Conservation (phyloP, 2,113 vertebrate genomes). For the Apus apus region DNA sequence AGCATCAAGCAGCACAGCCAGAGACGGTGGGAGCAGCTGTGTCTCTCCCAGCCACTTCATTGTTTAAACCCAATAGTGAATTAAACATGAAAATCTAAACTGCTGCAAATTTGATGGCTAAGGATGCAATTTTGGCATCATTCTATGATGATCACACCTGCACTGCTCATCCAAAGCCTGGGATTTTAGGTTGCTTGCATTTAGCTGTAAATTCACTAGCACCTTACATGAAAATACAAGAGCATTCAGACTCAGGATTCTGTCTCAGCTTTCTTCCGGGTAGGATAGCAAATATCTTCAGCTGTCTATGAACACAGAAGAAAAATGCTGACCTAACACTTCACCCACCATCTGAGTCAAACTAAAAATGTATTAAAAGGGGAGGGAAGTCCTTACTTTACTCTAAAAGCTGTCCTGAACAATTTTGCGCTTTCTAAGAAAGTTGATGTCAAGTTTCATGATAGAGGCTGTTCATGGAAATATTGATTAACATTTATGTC, state of each 20-base stretch:
- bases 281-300: neutral
- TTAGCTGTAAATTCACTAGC: neutral
- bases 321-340: neutral
- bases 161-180: neutral
- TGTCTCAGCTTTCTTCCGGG: neutral
- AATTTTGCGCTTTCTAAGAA: neutral
- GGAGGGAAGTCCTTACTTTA: neutral
- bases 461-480: neutral
- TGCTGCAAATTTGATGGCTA: neutral
- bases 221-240: neutral
- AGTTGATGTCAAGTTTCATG: neutral
- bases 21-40: neutral
- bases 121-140: accelerated
- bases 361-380: neutral
- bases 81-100: neutral
- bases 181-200: neutral
- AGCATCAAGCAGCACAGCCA: neutral
- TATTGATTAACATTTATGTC: neutral
- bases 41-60: neutral
- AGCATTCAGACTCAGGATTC: neutral
- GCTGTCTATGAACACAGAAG: neutral
- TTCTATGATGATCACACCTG: neutral
- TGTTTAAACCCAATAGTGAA: neutral
- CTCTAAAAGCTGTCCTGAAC: neutral
- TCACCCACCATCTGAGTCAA: neutral